Evolutionary conservation across 2,888 invertebrate species (phyloP), one percentile per base, ranked within the genome.

Genomic region (Glyphotaelius pellucidus): DNA sequence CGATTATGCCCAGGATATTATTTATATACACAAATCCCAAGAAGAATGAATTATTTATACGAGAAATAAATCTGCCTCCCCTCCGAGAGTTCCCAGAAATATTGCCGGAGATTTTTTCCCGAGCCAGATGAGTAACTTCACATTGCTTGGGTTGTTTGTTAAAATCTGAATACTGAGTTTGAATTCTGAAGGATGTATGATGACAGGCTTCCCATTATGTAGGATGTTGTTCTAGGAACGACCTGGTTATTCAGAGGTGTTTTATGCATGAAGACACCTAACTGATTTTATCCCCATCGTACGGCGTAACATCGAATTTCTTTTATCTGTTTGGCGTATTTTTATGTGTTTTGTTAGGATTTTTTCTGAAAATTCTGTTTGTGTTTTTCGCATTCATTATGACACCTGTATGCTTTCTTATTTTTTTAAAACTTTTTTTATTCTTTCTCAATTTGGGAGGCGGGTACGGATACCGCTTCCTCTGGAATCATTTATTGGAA

Each of bases 1-100:
- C 87, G 19, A 87, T 52, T 32, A 87, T 32, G n/a, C 85, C 30
- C 87, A 2, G 32, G 32, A n/a, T 32, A 38, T 84, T 52, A 87
- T 91, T 87, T 91, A 87, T 87, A 87, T 15, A 47, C 14, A 47
- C 87, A 91, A 91, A 87, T 80, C 87, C 87, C 52, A 80, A 31
- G 79, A 42, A 38, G 87, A 42, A 52, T 87, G 91, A 91, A 91
- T 91, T 87, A 91, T 91, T 91, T 91, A 91, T 91, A 52, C 86
- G 32, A 31, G 30, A 80, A 86, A 91, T 91, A 87, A 80, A 91
- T 87, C 89, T 38, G 42, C 47, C 42, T 30, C n/a, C 47, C 85
- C 42, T 30, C 42, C 83, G 83, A 38, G 85, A 14, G 9, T 85
- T 85, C 42, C 25, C n/a, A 38, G n/a, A 85, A 85, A 85, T 85